A percentile compares a stretch with the other conserved stretches of the same genome.
These are phyloP conservation scores for Ichneumon xanthorius DNA, from an alignment of 2,888 invertebrate species.

Conservation along the genomic window DNA sequence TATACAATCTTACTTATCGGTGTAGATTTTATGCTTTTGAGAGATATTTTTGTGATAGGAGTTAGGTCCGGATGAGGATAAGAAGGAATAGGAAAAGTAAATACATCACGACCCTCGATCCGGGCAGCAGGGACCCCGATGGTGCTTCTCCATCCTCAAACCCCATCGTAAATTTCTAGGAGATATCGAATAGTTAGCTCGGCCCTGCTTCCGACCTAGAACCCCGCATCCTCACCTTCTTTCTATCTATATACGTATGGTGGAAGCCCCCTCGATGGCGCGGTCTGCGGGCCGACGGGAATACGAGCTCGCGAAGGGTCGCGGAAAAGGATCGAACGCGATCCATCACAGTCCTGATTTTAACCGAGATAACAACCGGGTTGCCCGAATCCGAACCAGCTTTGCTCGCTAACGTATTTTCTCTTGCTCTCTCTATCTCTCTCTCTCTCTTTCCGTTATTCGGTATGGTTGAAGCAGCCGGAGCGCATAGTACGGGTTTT, in stretches of 20 bases:
- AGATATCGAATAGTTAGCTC: conserved; percentile 46
- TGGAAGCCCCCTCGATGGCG: neutral
- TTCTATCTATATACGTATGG: conserved; percentile 16
- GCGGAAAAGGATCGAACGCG: conserved; percentile 60
- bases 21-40: neutral
- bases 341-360: conserved; percentile 66
- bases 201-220: neutral
- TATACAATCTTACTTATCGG: neutral
- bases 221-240: conserved; percentile 27
- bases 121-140: neutral
- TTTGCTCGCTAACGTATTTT: conserved; percentile 46
- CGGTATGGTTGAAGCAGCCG: conserved; percentile 14
- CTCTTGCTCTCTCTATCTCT: conserved; percentile 1
- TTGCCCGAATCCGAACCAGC: conserved; percentile 41
- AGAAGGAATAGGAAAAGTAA: conserved; percentile 49
- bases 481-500: neutral
- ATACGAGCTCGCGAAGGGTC: conserved; percentile 45
- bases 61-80: conserved; percentile 24
- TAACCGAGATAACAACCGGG: conserved; percentile 55
- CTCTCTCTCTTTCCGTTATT: conserved; percentile 8
- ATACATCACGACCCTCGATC: conserved; percentile 38
- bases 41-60: conserved; percentile 33
- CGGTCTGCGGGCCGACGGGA: conserved; percentile 10
- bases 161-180: conserved; percentile 33
- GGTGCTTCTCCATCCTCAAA: conserved; percentile 27